Base-by-base conservation (phyloP, 1,140 invertebrate genomes). In the Chironomus striatipennis region DNA sequence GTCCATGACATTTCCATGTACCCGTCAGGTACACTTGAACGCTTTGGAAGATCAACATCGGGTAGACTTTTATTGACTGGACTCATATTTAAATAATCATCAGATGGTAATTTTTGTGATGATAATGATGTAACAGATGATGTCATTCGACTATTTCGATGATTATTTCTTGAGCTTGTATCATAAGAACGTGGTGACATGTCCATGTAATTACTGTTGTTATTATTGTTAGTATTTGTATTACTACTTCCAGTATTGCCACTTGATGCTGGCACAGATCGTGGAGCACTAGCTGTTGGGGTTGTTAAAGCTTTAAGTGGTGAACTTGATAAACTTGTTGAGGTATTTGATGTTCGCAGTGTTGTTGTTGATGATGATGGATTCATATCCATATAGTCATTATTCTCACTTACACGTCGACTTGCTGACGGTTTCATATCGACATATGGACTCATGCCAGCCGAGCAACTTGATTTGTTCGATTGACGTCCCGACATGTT, bases 1-100 rank as follows among this genome's bases (percentile, higher is more conserved):
- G 24, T 34, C 76, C 77, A 85, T 0, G 84, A 83, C 88, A 89
- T 90, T 75, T 88, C 87, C 1, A 89, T 86, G 77, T 89, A 89
- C 43, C 87, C 87, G 20, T 88, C 87, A 1, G 82, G 82, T 5
- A 83, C 43, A 73, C 64, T 74, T 18, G 65, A 75, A 34, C 17
- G 73, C 17, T 57, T 75, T 18, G 75, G 75, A 5, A 57, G 47
- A 5, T 75, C 75, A 21, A 75, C 57, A n/a, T 75, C 73, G 67
- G 47, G 18, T 6, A 70, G 79, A 70, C 82, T 81, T n/a, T 83
- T 80, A 7, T 84, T 75, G 18, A 73, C 24, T 15, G 73, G 75
- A 42, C 75, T 73, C 73, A 73, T 73, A 20, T 74, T 73, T 15
- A 75, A 18, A 74, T 75, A 74, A n/a, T 75, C 73, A 72, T 73